A percentile compares a stretch with the other conserved stretches of the same genome.
Conservation (phyloP, 2,797 vertebrate species). For the Sebastes nivosus region DNA sequence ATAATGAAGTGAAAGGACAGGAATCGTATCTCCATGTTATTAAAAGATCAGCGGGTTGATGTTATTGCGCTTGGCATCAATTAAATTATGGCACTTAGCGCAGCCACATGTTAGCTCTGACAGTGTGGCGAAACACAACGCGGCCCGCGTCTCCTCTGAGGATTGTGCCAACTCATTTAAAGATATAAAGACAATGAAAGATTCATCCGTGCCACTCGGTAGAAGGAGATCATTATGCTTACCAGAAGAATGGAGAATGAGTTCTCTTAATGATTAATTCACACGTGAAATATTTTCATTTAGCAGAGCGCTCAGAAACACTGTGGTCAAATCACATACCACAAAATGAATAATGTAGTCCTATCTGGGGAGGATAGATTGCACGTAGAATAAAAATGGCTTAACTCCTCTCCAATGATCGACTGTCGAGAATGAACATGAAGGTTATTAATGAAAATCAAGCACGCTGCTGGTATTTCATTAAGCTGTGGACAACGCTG, state of each 20-base stretch:
- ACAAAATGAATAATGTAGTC: constrained; percentile 66
- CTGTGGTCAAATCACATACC: constrained; percentile 63
- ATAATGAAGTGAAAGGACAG: constrained; percentile 60
- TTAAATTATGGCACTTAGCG: constrained; percentile 74
- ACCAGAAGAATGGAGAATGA: constrained; percentile 62
- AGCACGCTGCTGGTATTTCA: constrained; percentile 59
- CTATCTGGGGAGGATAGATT: constrained; percentile 56
- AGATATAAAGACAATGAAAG: constrained; percentile 76
- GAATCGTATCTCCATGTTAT: constrained; percentile 68
- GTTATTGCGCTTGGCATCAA: constrained; percentile 73
- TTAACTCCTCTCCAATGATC: constrained; percentile 50
- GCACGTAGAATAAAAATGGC: constrained; percentile 61
- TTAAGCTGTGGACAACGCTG: constrained; percentile 62
- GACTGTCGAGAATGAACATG: constrained; percentile 44
- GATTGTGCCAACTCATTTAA: constrained; percentile 61
- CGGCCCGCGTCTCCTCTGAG: constrained; percentile 53
- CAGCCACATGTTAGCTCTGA: constrained; percentile 69
- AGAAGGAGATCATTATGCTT: constrained; percentile 63
- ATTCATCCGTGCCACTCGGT: constrained; percentile 62
- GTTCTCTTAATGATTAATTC: constrained; percentile 77
- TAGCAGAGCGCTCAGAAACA: constrained; percentile 65
- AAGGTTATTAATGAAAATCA: constrained; percentile 69
- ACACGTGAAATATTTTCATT: constrained; percentile 79
- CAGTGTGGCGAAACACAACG: constrained; percentile 44
- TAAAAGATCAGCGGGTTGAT: constrained; percentile 70